Base-by-base conservation (phyloP, 1,140 invertebrate genomes). In the Drosophila sp. region DNA sequence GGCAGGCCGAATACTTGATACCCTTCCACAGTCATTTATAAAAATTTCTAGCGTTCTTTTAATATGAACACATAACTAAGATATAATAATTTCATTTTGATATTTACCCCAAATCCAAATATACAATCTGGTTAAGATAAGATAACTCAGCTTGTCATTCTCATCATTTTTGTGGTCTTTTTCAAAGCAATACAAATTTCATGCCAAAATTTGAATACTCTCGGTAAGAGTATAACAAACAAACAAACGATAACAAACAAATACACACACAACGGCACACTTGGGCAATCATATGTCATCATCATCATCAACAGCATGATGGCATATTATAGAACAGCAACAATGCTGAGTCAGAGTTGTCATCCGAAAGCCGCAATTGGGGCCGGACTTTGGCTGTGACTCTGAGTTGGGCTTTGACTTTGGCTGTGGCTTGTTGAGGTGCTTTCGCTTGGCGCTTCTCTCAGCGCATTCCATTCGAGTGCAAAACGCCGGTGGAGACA, bases 401-500 rank as follows among this genome's bases (percentile, higher is more conserved):
- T 61, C 43, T 51, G 51, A 21, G 21, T 21, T 21, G 5, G 11
- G 27, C n/a, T 41, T 29, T 13, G 21, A 40, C 29, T 21, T 56
- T 53, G 40, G 45, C 40, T 64, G 66, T 50, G 27, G 41, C 25
- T 72, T 29, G 21, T 65, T 45, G 45, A 51, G 63, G 48, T 54
- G 82, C 76, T 89, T 77, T 83, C 76, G 75, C 74, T 69, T 63
- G 45, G 63, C 73, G 48, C 21, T 21, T 21, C 53, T 72, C 65
- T 63, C 73, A 61, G 53, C 74, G 56, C 72, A 64, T 66, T 64
- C 82, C 82, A 86, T 86, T 89, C 76, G 66, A 57, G 51, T 89
- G 83, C 83, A 89, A 83, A 89, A 87, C 83, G 83, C 72, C 76
- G 83, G 61, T 43, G 58, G 72, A 70, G 54, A 50, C 80, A 67